These are phyloP conservation scores for Oreortyx pictus DNA, from an alignment of 2,797 vertebrate species.

Conservation along the genomic window DNA sequence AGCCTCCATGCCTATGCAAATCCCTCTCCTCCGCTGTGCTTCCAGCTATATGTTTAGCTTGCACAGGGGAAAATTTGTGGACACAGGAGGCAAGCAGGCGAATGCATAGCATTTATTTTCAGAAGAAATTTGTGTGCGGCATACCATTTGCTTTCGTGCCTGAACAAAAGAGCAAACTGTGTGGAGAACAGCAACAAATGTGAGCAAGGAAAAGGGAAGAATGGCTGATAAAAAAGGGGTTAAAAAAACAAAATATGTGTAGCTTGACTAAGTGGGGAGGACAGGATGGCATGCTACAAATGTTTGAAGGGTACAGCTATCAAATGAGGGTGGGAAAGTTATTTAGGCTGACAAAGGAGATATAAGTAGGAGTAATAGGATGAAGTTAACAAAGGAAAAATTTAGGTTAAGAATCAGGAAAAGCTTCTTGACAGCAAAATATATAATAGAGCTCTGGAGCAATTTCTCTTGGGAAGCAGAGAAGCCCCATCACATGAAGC, in stretches of 20 bases:
- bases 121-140: not conserved
- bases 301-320: slow-evolving; percentile 39
- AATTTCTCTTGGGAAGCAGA: slow-evolving; percentile 39
- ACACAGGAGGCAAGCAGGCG: slow-evolving; percentile 4
- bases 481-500: slow-evolving; percentile 8
- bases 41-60: not conserved
- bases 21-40: slow-evolving; percentile 40
- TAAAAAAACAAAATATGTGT: not conserved
- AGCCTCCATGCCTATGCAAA: slow-evolving; percentile 33
- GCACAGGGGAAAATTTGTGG: not conserved
- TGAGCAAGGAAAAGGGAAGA: not conserved
- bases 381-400: slow-evolving; percentile 61
- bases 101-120: slow-evolving; percentile 29
- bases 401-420: slow-evolving; percentile 57
- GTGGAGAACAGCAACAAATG: not conserved
- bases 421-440: slow-evolving; percentile 62
- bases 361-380: slow-evolving; percentile 52
- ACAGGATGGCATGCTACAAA: slow-evolving; percentile 26
- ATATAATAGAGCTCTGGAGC: slow-evolving; percentile 28
- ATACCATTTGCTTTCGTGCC: not conserved
- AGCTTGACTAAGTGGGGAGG: not conserved
- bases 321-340: slow-evolving; percentile 30
- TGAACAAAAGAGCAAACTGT: slow-evolving; percentile 11
- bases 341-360: slow-evolving; percentile 30
- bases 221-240: not conserved